These are phyloP conservation scores for Amblyraja radiata DNA, from an alignment of 2,797 vertebrate genomes.

Conservation along the genomic window DNA sequence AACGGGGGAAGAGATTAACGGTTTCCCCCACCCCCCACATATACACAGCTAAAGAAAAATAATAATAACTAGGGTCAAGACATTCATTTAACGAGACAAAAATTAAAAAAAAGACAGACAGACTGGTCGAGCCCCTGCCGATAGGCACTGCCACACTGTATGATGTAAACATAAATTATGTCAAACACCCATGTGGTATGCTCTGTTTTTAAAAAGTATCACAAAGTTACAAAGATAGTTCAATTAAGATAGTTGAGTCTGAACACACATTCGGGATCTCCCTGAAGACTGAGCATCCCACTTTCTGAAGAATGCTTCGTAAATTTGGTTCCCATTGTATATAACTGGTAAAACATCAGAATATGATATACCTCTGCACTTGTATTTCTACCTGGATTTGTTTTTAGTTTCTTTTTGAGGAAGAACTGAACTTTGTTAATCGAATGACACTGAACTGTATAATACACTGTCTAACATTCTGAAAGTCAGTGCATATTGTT, in stretches of 20 bases:
- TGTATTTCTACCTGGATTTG: background rate
- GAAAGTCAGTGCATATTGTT: background rate
- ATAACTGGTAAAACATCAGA: background rate
- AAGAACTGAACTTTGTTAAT: background rate
- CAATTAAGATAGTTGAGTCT: background rate
- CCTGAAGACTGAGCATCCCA: background rate
- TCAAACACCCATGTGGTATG: background rate
- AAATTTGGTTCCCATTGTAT: background rate
- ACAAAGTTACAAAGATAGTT: background rate
- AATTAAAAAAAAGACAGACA: too few species aligned
- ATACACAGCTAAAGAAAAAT: too few species aligned
- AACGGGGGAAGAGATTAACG: too few species aligned
- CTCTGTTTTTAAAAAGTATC: background rate
- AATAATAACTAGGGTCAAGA: too few species aligned
- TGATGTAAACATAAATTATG: background rate
- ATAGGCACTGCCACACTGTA: too few species aligned
- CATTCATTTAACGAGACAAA: too few species aligned
- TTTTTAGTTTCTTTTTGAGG: constrained; percentile 6
- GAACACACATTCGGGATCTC: background rate
- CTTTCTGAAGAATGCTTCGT: background rate
- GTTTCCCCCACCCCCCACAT: too few species aligned
- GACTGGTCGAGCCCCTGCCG: too few species aligned
- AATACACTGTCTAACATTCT: background rate
- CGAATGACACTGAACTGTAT: background rate
- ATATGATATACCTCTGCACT: background rate